Conservation (phyloP, 1,140 invertebrate species). For the Drosophila repleta region DNA sequence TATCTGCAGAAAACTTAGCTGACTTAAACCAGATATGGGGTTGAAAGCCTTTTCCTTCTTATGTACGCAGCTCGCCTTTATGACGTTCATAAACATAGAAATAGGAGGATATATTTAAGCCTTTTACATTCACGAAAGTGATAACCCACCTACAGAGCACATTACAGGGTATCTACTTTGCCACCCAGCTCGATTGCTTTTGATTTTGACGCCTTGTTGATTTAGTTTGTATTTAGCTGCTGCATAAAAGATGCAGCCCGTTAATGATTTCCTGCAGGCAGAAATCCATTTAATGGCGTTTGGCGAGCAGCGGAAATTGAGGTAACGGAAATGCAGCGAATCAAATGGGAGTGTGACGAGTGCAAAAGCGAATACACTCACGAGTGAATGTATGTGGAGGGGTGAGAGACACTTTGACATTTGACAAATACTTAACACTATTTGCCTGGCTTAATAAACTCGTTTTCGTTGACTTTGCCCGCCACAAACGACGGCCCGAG, state of each 20-base stretch:
- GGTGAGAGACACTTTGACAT: slow-evolving; percentile 52
- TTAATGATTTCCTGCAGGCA: slow-evolving; percentile 23
- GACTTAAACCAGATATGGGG: too few species aligned
- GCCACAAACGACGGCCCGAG: slow-evolving; percentile 35
- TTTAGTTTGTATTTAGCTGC: slow-evolving; percentile 5
- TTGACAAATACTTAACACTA: slow-evolving; percentile 80
- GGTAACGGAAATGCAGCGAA: slow-evolving; percentile 43
- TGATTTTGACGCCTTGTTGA: not conserved
- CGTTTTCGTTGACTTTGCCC: slow-evolving; percentile 70
- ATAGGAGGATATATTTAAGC: too few species aligned
- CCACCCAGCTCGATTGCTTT: too few species aligned
- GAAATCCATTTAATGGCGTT: slow-evolving; percentile 4
- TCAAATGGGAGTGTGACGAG: slow-evolving; percentile 24
- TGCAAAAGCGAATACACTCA: slow-evolving; percentile 19
- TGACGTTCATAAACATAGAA: too few species aligned
- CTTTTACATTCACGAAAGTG: too few species aligned
- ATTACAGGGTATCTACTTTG: too few species aligned
- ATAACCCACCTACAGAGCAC: too few species aligned
- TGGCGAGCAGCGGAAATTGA: slow-evolving; percentile 38
- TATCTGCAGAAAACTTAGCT: too few species aligned
- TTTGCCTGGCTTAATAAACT: slow-evolving; percentile 78
- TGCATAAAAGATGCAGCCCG: not conserved
- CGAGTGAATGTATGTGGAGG: not conserved
- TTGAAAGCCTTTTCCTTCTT: too few species aligned
- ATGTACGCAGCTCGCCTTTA: too few species aligned